A percentile compares a stretch with the other conserved stretches of the same genome.
These are phyloP conservation scores for Neopelma chrysocephalum DNA, from an alignment of 2,797 vertebrate species.

Conservation along the genomic window DNA sequence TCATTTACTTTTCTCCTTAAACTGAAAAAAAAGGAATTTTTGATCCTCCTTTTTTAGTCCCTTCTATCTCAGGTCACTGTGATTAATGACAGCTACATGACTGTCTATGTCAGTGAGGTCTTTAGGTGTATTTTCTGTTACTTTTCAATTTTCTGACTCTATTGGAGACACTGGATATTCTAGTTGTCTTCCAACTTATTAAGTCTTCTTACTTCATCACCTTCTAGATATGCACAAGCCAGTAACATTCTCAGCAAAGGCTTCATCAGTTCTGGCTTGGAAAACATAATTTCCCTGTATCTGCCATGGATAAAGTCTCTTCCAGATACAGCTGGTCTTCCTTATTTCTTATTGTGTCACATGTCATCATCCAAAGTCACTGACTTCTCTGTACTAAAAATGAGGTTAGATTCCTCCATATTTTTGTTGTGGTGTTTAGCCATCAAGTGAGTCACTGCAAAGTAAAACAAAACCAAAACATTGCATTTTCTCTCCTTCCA, in stretches of 20 bases:
- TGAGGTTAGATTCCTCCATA: not conserved
- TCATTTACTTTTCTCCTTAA: not conserved
- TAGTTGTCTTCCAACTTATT: not conserved
- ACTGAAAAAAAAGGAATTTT: not conserved
- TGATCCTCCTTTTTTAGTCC: not conserved
- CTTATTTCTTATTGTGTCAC: not conserved
- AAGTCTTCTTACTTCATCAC: not conserved
- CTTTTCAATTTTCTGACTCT: not conserved
- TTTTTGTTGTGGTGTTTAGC: not conserved
- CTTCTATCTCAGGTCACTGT: not conserved
- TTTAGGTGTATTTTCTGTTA: not conserved
- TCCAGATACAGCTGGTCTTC: not conserved
- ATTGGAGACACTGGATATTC: not conserved
- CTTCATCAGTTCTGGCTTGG: not conserved
- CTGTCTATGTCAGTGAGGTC: not conserved
- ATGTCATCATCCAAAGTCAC: not conserved
- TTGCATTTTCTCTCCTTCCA: not conserved
- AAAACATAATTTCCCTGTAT: not conserved
- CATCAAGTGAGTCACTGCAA: not conserved
- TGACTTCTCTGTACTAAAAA: not conserved
- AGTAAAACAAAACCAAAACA: not conserved
- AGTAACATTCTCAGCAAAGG: not conserved
- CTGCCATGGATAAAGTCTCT: not conserved
- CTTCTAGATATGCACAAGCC: not conserved
- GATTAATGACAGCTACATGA: not conserved